Conservation (phyloP, 2,113 vertebrate genomes). For the Seriola aureovittata region DNA sequence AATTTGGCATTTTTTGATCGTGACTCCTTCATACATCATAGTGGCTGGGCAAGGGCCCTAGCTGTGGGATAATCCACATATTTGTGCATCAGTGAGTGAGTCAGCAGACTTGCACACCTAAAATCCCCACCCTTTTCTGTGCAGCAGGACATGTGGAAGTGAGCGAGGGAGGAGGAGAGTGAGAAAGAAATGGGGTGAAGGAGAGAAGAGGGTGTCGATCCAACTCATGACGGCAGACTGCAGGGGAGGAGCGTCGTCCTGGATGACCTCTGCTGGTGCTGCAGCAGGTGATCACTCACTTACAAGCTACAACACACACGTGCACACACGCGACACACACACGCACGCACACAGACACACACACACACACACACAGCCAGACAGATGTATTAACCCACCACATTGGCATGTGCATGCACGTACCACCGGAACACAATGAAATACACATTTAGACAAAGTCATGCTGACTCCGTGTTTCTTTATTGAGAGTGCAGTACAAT, state of each 20-base stretch:
- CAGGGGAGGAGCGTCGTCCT: constrained; percentile 67
- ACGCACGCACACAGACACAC: background rate
- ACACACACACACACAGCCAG: background rate
- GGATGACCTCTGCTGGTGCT: constrained; percentile 68
- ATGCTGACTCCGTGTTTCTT: background rate
- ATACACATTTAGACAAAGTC: background rate
- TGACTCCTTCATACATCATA: background rate
- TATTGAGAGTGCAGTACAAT: background rate
- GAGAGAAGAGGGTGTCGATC: constrained; percentile 41
- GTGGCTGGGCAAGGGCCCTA: background rate
- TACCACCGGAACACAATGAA: background rate
- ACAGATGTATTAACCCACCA: background rate
- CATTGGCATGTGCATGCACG: background rate
- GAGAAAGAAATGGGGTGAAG: background rate
- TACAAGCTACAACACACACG: constrained; percentile 8
- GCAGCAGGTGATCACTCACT: constrained; percentile 65
- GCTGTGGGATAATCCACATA: constrained; percentile 7
- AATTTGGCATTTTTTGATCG: background rate
- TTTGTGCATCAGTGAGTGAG: constrained; percentile 33
- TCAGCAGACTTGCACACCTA: constrained; percentile 46
- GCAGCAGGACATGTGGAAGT: constrained; percentile 42
- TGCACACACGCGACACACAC: background rate
- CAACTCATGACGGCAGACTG: constrained; percentile 71
- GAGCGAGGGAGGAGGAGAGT: constrained; percentile 9
- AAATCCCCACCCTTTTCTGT: constrained; percentile 45